phyloP scores from a whole-genome alignment of 1,140 invertebrate species.

The Pseudomyrmex gracilis region DNA sequence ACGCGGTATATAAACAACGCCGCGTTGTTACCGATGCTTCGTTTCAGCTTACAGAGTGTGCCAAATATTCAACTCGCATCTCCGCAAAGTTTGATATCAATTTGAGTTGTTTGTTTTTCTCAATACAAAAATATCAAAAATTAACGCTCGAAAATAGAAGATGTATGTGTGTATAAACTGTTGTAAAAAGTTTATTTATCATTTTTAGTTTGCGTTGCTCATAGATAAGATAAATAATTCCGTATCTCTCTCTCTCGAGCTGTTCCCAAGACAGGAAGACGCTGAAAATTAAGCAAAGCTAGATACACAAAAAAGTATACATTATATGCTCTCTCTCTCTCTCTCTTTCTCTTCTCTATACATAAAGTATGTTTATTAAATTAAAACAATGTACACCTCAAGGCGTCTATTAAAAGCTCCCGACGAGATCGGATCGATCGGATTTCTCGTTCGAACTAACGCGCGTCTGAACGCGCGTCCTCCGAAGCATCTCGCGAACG shows the following conservation, averaged over 20 bases:
- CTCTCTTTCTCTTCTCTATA: neutral
- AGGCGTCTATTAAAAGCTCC: constrained; percentile 30
- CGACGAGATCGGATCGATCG: constrained; percentile 20
- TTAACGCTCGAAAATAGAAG: no score
- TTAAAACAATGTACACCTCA: constrained; percentile 15
- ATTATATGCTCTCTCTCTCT: no score
- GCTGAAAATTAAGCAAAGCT: no score
- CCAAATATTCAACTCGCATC: no score
- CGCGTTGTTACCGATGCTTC: neutral
- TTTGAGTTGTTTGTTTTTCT: no score
- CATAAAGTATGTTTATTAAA: constrained; percentile 9
- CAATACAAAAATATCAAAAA: no score
- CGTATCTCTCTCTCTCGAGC: neutral
- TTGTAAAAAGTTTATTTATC: no score
- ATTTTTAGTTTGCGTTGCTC: no score
- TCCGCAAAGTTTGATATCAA: no score
- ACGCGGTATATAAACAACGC: neutral
- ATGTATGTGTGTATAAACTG: no score
- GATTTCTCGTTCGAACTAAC: neutral
- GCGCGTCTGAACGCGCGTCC: neutral
- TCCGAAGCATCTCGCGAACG: neutral
- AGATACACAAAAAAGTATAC: no score
- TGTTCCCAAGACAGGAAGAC: no score
- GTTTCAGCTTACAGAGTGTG: neutral
- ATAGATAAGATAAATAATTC: neutral